Percentiles rank a stretch among this genome's conserved stretches.
Conservation (phyloP, 2,888 invertebrate species). For the Agonopterix alstromeriana region DNA sequence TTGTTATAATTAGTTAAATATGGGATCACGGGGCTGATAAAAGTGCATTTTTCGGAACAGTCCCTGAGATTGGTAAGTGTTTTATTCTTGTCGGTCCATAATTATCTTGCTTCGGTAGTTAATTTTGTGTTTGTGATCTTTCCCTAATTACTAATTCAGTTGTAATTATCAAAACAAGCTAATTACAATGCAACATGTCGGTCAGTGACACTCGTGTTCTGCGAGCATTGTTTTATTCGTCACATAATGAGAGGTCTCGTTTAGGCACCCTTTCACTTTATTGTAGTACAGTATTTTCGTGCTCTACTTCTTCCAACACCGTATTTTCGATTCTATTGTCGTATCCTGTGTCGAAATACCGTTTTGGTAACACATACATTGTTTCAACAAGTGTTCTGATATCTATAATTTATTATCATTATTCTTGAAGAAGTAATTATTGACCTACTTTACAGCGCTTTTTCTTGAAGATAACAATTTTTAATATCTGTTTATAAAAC, state of each 20-base stretch:
- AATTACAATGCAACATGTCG: not conserved
- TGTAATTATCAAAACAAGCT: constrained; percentile 6
- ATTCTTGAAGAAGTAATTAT: too few relatives aligned
- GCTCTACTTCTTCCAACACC: constrained; percentile 55
- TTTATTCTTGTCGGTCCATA: constrained; percentile 27
- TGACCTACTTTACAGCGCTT: too few relatives aligned
- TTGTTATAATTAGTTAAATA: constrained; percentile 32
- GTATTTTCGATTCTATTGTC: constrained; percentile 1
- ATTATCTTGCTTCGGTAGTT: constrained; percentile 32
- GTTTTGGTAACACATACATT: not conserved
- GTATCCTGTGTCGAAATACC: constrained; percentile 3
- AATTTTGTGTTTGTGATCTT: constrained; percentile 12
- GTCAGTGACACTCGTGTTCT: constrained; percentile 9
- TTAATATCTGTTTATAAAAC: too few relatives aligned
- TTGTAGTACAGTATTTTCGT: constrained; percentile 66
- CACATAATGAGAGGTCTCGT: constrained; percentile 18
- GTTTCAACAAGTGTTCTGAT: too few relatives aligned
- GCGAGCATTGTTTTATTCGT: constrained; percentile 14
- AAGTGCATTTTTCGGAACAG: constrained; percentile 36
- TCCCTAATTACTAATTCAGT: too few relatives aligned
- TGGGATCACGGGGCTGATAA: constrained; percentile 56
- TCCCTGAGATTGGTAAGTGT: constrained; percentile 51
- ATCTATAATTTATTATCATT: too few relatives aligned
- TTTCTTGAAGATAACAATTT: too few relatives aligned
- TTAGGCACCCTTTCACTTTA: constrained; percentile 72